A percentile compares a stretch with the other conserved stretches of the same genome.
Evolutionary conservation across 2,888 invertebrate species (phyloP).

Genomic region (Crepidodera aurea): DNA sequence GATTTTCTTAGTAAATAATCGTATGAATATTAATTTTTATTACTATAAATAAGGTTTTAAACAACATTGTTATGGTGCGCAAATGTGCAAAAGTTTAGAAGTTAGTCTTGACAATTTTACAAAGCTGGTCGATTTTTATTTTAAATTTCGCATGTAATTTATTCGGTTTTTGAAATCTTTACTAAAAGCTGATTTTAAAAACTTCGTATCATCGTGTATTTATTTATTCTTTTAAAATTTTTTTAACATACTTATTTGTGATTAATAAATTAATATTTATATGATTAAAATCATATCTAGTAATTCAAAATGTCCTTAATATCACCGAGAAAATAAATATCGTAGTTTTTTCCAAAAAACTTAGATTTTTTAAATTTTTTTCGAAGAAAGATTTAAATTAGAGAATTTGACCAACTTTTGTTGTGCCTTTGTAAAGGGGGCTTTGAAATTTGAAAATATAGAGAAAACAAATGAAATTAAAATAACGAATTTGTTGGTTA

Average conservation of each 20-base stretch:
- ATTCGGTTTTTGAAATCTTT: no score
- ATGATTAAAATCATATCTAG: not conserved
- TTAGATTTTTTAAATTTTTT: slow-evolving; percentile 3
- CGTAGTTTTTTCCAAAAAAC: not conserved
- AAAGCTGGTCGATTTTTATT: no score
- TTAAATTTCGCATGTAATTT: no score
- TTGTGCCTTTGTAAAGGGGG: slow-evolving; percentile 60
- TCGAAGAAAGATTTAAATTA: slow-evolving; percentile 12
- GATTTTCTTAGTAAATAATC: not conserved
- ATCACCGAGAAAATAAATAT: not conserved
- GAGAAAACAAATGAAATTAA: slow-evolving; percentile 16
- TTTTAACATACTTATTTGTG: no score
- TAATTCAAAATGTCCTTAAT: not conserved
- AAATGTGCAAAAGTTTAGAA: no score
- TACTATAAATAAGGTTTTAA: no score
- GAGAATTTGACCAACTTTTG: slow-evolving; percentile 59
- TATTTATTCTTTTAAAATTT: no score
- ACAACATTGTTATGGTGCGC: no score
- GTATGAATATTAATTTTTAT: not conserved
- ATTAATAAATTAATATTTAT: not conserved
- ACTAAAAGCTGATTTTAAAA: no score
- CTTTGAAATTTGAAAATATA: slow-evolving; percentile 49
- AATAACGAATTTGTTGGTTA: slow-evolving; percentile 28
- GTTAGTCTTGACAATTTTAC: no score
- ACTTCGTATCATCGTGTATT: no score